Conservation (phyloP, 2,113 vertebrate species). For the Recurvirostra avosetta region DNA sequence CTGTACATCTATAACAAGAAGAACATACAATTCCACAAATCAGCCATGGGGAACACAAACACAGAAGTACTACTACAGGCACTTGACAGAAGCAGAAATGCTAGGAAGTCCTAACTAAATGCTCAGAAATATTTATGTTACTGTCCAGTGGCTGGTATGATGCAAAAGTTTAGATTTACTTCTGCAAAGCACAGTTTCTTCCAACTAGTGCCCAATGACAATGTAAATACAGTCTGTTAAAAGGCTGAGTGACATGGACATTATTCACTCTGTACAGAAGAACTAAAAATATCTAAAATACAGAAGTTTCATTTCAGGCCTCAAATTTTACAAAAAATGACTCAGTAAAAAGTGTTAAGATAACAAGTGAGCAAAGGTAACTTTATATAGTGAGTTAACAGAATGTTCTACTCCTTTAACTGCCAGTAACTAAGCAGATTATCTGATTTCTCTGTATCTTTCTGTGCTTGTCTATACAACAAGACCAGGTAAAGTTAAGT, state of each 20-base stretch:
- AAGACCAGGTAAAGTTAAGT: not conserved
- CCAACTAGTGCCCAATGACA: not conserved
- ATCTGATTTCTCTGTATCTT: not conserved
- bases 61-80: not conserved
- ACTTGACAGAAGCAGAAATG: not conserved
- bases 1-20: not conserved
- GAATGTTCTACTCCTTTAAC: not conserved
- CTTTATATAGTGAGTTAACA: not conserved
- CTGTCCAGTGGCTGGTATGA: not conserved
- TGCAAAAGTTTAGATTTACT: not conserved
- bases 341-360: not conserved
- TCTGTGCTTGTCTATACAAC: not conserved
- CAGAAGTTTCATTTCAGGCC: not conserved
- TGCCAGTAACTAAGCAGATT: not conserved
- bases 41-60: not conserved
- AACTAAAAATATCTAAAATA: not conserved
- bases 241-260: not conserved
- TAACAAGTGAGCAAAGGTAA: not conserved
- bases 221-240: not conserved
- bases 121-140: not conserved
- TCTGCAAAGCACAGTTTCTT: not conserved
- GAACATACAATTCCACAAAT: not conserved
- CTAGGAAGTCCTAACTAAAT: not conserved
- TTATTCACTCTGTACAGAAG: not conserved
- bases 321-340: not conserved